Percentiles rank a stretch among this genome's conserved stretches.
Conservation (phyloP, 2,797 vertebrate species). For the Jordanella pulchra region DNA sequence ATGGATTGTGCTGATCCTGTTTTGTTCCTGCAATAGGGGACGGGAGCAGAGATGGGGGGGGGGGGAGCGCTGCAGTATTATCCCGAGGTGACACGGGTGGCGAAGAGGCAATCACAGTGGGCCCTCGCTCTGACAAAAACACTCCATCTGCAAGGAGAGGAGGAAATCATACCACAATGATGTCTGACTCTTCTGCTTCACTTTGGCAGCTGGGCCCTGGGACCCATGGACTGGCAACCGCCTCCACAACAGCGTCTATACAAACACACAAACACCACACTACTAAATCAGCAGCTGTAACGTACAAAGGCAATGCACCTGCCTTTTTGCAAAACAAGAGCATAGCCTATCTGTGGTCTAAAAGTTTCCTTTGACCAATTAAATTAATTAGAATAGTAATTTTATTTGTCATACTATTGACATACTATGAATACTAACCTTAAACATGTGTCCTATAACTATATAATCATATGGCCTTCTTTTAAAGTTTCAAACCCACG, state of each 20-base stretch:
- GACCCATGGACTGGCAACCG: conserved; percentile 63
- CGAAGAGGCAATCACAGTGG: conserved; percentile 84
- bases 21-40: conserved; percentile 63
- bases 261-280: conserved; percentile 63
- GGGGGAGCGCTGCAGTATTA: conserved; percentile 77
- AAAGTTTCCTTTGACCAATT: conserved; percentile 42
- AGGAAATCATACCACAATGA: conserved; percentile 85
- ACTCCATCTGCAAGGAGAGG: conserved; percentile 81
- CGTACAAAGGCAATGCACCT: conserved; percentile 75
- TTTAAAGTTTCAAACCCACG: conserved; percentile 13
- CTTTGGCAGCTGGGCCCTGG: conserved; percentile 77
- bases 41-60: not conserved
- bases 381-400: conserved; percentile 10
- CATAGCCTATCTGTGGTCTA: conserved; percentile 25
- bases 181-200: conserved; percentile 79
- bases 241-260: conserved; percentile 57
- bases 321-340: conserved; percentile 54
- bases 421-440: not conserved
- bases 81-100: conserved; percentile 82
- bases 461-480: conserved; percentile 2
- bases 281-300: conserved; percentile 73
- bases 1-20: conserved; percentile 83
- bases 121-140: conserved; percentile 83
- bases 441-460: not conserved
- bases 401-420: not conserved